A percentile compares a stretch with the other conserved stretches of the same genome.
Evolutionary conservation across 2,888 invertebrate genomes (phyloP).

Genomic region (Leistus spinibarbis): DNA sequence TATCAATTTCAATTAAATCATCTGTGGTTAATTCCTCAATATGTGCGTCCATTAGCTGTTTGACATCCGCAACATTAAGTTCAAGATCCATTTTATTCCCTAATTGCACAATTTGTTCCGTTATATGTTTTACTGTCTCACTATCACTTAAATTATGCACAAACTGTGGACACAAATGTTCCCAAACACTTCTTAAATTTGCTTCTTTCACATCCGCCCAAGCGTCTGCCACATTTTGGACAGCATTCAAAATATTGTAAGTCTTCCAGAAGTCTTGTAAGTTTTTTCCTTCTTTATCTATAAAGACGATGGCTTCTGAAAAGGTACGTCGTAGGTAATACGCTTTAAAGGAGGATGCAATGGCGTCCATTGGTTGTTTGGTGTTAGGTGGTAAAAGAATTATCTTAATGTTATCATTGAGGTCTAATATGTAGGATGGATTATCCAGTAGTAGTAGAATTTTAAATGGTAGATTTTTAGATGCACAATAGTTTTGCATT

Average conservation of each 20-base stretch:
- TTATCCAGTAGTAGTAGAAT: constrained; percentile 39
- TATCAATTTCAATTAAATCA: background rate
- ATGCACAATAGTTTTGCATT: constrained; percentile 22
- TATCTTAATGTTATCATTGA: constrained; percentile 41
- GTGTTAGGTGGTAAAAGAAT: constrained; percentile 42
- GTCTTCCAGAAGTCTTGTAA: constrained; percentile 24
- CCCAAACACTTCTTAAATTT: constrained; percentile 22
- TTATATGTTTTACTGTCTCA: background rate
- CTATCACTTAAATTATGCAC: constrained; percentile 4
- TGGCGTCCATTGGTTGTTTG: constrained; percentile 44
- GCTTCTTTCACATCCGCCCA: constrained; percentile 20
- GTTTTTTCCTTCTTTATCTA: constrained; percentile 38
- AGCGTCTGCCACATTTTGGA: constrained; percentile 32
- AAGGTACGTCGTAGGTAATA: constrained; percentile 42
- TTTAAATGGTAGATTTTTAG: constrained; percentile 33
- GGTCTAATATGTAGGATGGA: constrained; percentile 41
- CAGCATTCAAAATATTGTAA: constrained; percentile 28
- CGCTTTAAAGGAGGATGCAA: constrained; percentile 41
- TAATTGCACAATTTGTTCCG: background rate
- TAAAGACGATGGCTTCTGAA: constrained; percentile 38
- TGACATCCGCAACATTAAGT: background rate
- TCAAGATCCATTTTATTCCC: background rate
- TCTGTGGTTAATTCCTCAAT: background rate
- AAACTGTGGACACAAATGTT: background rate
- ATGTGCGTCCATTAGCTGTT: background rate